These are phyloP conservation scores for Yponomeuta malinellus DNA, from an alignment of 2,888 invertebrate genomes.

Conservation along the genomic window DNA sequence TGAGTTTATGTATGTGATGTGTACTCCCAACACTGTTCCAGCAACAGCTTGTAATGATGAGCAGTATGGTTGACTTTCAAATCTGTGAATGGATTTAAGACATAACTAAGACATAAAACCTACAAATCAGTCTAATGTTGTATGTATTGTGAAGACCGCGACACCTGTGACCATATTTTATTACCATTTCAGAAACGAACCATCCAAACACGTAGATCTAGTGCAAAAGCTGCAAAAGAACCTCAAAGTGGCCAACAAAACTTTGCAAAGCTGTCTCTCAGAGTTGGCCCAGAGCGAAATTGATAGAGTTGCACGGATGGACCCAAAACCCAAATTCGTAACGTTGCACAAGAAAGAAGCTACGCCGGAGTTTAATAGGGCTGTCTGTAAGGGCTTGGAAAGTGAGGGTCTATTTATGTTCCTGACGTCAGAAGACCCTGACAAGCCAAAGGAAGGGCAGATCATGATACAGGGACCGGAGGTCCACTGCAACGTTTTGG, in stretches of 20 bases:
- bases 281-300: conserved; percentile 84
- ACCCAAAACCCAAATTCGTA: conserved; percentile 72
- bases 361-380: conserved; percentile 84
- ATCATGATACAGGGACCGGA: conserved; percentile 75
- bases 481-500: conserved; percentile 70
- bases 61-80: no score
- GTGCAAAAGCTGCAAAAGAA: conserved; percentile 84
- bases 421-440: conserved; percentile 82
- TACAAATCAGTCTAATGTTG: no score
- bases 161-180: no score
- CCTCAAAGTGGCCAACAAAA: conserved; percentile 79
- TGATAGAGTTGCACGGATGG: conserved; percentile 68
- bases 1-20: neutral
- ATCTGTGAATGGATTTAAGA: no score
- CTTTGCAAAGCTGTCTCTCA: conserved; percentile 77
- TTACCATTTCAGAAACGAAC: conserved; percentile 77
- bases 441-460: conserved; percentile 72
- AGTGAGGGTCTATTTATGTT: conserved; percentile 77
- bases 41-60: no score
- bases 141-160: no score
- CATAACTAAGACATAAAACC: no score
- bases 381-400: conserved; percentile 79
- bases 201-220: conserved; percentile 81
- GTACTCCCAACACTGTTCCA: no score
- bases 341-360: conserved; percentile 82